Base-by-base conservation (phyloP, 1,140 invertebrate genomes). In the Ceratosolen solmsi region DNA sequence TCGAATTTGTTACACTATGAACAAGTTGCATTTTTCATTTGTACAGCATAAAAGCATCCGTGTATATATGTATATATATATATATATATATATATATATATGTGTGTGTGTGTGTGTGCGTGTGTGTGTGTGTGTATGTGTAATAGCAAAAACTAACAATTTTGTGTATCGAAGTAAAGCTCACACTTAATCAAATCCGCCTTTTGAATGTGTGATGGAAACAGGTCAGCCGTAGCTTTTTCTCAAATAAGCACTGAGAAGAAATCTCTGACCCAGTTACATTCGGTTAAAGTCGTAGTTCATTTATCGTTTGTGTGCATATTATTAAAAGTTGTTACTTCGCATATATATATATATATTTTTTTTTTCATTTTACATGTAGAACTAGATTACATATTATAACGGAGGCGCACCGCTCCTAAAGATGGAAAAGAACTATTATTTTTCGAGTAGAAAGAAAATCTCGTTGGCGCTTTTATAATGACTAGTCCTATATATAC, bases 201-300 rank as follows among this genome's bases (percentile, higher is more conserved):
- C 2, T 33, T 49, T 74, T 36, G 51, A 56, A 49, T 51, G 33
- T 72, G 17, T 3, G 17, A 30, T 9, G n/a, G 46, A 76, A 60
- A 22, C 7, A 58, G 72, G 72, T 74, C 72, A 74, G 51, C 36
- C 22, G 72, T 33, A 38, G 1, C 33, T 58, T 46, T 30, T 73
- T 49, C n/a, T 63, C 3, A 33, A 2, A 63, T 63, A 17, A 27
- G 33, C 17, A 20, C 15, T n/a, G 1, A 2, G 30, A 63, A 63
- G n/a, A n/a, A n/a, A n/a, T n/a, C n/a, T 63, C 30, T 63, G 9
- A 63, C 60, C 30, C 30, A 63, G n/a, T 63, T 63, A 17, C 13
- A 36, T 41, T n/a, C n/a, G 38, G 41, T 1, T 38, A 25, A 11
- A 3, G 4, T 15, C 20, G 36, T 13, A 11, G 41, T 70, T 11